Evolutionary conservation across 2,888 invertebrate species (phyloP).

Genomic region (Ecdyonurus torrentis): DNA sequence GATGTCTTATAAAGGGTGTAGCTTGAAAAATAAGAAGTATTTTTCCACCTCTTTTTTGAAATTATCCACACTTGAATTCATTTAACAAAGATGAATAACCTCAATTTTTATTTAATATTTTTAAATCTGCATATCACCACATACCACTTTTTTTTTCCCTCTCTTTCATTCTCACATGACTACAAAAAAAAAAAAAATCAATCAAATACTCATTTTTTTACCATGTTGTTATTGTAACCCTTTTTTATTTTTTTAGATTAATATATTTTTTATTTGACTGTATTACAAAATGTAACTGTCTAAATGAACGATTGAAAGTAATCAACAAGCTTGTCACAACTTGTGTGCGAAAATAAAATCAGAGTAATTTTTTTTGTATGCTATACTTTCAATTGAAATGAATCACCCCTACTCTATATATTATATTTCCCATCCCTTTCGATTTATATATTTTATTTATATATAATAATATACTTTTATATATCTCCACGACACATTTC

Average conservation of each 20-base stretch:
- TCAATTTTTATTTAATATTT: neutral
- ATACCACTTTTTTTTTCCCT: neutral
- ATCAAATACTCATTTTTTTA: neutral
- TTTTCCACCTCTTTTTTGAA: neutral
- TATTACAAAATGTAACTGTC: neutral
- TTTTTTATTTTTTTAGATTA: neutral
- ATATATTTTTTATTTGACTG: no score
- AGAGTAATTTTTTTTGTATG: no score
- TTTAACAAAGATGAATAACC: neutral
- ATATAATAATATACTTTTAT: no score
- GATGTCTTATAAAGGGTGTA: neutral
- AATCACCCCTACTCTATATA: neutral
- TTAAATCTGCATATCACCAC: constrained; percentile 3
- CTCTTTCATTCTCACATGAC: neutral
- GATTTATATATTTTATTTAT: neutral
- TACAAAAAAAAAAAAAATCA: neutral
- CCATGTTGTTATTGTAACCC: neutral
- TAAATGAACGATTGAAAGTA: neutral
- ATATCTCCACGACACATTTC: no score
- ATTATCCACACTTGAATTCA: neutral
- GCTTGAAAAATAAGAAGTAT: neutral
- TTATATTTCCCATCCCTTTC: neutral
- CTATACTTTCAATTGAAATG: neutral
- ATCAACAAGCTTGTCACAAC: neutral
- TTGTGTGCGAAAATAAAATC: neutral